Conservation (phyloP, 92 coral and sea anemone genomes). For the Diadumene lineata region DNA sequence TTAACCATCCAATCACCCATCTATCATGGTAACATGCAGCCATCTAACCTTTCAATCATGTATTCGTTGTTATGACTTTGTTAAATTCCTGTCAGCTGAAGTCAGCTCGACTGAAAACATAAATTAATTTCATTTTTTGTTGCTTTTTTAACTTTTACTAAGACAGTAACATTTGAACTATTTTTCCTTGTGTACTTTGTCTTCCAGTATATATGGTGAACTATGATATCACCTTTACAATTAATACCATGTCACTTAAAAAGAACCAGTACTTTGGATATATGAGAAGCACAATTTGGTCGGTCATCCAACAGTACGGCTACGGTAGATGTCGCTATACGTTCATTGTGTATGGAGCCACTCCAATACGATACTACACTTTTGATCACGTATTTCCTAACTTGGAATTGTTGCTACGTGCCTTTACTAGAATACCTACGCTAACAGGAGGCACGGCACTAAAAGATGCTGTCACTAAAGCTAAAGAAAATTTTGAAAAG, state of each 20-base stretch:
- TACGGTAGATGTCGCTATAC: slow-evolving; percentile 37
- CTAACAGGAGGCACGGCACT: slow-evolving; percentile 15
- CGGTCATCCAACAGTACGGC: slow-evolving; percentile 24
- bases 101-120: no score
- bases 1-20: no score
- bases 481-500: slow-evolving; percentile 8
- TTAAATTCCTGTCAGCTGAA: no score
- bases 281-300: slow-evolving; percentile 27
- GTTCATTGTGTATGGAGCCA: slow-evolving; percentile 24
- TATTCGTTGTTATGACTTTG: no score
- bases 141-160: no score
- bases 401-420: slow-evolving; percentile 30
- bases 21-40: no score
- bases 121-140: no score
- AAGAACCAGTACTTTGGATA: slow-evolving; percentile 7
- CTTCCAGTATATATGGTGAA: slow-evolving; percentile 27
- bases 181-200: not conserved
- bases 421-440: slow-evolving; percentile 13
- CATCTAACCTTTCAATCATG: no score
- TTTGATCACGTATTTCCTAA: slow-evolving; percentile 20
- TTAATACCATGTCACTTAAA: slow-evolving; percentile 26
- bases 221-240: slow-evolving; percentile 27
- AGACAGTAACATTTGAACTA: no score
- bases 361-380: slow-evolving; percentile 23
- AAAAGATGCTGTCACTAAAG: not conserved